These are phyloP conservation scores for Arvicanthis niloticus DNA, from an alignment of 2,113 vertebrate species.

Conservation along the genomic window DNA sequence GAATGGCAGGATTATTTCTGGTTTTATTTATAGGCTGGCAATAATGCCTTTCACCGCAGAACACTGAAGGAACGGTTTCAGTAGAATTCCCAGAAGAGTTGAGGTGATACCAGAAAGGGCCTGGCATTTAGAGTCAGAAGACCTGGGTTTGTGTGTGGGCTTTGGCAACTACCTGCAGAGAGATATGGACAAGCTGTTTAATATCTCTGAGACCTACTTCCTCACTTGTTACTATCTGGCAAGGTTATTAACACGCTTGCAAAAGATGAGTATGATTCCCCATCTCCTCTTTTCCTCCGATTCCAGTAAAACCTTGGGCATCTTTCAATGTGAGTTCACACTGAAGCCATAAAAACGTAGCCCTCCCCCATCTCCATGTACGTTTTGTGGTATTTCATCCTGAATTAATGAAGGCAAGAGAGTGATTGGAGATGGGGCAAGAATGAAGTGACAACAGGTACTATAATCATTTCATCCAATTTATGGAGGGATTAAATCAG, in stretches of 20 bases:
- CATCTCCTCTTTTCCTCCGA: background rate
- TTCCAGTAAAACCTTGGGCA: slow-evolving; percentile 26
- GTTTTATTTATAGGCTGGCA: slow-evolving; percentile 34
- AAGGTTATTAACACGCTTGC: background rate
- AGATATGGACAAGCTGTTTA: background rate
- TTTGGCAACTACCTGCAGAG: background rate
- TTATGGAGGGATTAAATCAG: slow-evolving; percentile 67
- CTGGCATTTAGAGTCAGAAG: background rate
- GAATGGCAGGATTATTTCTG: background rate
- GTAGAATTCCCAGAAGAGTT: background rate
- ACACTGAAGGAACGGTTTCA: background rate
- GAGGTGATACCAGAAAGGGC: background rate
- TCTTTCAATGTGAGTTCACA: slow-evolving; percentile 51
- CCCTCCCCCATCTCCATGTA: slow-evolving; percentile 34
- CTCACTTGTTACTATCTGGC: background rate
- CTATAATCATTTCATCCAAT: slow-evolving; percentile 54
- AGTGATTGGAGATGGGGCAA: slow-evolving; percentile 52
- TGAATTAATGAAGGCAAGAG: slow-evolving; percentile 67
- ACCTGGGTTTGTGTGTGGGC: background rate
- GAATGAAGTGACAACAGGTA: slow-evolving; percentile 68
- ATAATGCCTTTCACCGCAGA: slow-evolving; percentile 37
- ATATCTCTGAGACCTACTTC: background rate
- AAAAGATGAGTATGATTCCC: background rate
- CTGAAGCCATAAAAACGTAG: slow-evolving; percentile 46
- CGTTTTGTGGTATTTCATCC: slow-evolving; percentile 59